A percentile compares a stretch with the other conserved stretches of the same genome.
Evolutionary conservation across 2,888 invertebrate species (phyloP).

Genomic region (Cristatella mucedo): DNA sequence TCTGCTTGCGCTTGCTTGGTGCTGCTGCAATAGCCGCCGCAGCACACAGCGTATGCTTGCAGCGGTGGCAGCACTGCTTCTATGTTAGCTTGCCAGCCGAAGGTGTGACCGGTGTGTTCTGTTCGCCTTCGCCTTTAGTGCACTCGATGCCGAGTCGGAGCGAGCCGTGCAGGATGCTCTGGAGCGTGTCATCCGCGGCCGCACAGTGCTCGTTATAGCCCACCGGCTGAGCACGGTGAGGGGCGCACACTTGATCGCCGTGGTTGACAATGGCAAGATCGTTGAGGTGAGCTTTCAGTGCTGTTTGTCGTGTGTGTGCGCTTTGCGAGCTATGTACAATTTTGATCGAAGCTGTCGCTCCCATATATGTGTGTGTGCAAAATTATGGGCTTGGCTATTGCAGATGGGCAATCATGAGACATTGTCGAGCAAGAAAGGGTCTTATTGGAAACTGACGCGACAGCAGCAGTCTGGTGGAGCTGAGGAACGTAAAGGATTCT

Average conservation of each 20-base stretch:
- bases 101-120: background rate
- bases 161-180: constrained; percentile 72
- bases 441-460: constrained; percentile 59
- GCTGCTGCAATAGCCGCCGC: no score
- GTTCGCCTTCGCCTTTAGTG: constrained; percentile 48
- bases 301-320: background rate
- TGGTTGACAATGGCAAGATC: constrained; percentile 57
- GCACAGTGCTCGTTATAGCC: constrained; percentile 86
- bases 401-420: constrained; percentile 70
- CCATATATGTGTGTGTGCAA: background rate
- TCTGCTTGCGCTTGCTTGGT: no score
- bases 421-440: constrained; percentile 58
- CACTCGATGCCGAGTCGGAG: constrained; percentile 80
- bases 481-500: no score
- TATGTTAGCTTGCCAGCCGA: no score
- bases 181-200: constrained; percentile 61
- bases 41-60: no score
- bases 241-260: constrained; percentile 78
- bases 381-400: constrained; percentile 21
- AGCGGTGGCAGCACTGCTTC: no score
- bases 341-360: background rate
- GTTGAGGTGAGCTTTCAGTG: constrained; percentile 22
- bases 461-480: constrained; percentile 34
- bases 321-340: background rate
- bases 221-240: constrained; percentile 78